These are phyloP conservation scores for Chromis chromis DNA, from an alignment of 2,797 vertebrate genomes.

Conservation along the genomic window DNA sequence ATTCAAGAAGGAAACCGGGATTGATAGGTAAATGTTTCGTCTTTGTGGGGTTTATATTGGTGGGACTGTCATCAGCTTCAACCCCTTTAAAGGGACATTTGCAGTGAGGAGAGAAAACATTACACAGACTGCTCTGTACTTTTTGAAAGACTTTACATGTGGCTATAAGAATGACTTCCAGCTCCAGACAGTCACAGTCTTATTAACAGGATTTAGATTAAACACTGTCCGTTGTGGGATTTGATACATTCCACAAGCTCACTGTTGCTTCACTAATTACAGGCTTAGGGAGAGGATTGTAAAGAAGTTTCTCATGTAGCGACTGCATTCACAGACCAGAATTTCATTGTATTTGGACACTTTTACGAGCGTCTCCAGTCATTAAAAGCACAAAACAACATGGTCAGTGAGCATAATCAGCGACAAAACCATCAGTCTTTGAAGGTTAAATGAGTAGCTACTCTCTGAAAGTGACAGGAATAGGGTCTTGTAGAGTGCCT, in stretches of 20 bases:
- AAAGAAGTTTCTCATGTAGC: too few relatives aligned
- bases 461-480: too few relatives aligned
- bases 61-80: neutral
- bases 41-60: neutral
- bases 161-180: neutral
- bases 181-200: neutral
- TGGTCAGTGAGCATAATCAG: neutral
- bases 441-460: neutral
- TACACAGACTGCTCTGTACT: neutral
- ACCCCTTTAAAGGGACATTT: neutral
- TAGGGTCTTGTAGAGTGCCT: too few relatives aligned
- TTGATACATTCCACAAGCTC: neutral
- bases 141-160: neutral
- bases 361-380: neutral
- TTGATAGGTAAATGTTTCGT: conserved; percentile 87
- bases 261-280: conserved; percentile 2
- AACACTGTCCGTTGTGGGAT: conserved; percentile 1
- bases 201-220: conserved; percentile 24
- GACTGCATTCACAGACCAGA: neutral
- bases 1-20: conserved; percentile 92
- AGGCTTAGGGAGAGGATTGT: neutral
- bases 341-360: neutral
- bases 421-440: neutral
- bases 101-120: neutral
- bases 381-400: neutral